A percentile compares a stretch with the other conserved stretches of the same genome.
Evolutionary conservation across 2,797 vertebrate genomes (phyloP).

Genomic region (Erethizon dorsatum): DNA sequence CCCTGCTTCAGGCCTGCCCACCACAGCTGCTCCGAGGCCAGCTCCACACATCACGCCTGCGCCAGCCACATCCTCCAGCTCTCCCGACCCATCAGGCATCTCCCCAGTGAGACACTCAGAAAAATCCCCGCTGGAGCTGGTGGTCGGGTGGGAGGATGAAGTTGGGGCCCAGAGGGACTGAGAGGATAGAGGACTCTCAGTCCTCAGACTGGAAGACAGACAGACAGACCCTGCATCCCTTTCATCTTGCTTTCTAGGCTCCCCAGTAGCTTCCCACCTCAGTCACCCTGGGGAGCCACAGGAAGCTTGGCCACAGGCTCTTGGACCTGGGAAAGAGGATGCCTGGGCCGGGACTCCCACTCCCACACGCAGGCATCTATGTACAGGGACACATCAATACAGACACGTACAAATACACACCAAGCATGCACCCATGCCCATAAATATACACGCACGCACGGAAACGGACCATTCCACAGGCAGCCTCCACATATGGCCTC

Average conservation of each 20-base stretch:
- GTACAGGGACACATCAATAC: constrained; percentile 71
- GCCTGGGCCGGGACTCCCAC: background rate
- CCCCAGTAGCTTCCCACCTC: constrained; percentile 26
- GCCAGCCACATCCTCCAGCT: background rate
- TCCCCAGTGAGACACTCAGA: background rate
- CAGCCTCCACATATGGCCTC: background rate
- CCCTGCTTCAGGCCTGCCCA: background rate
- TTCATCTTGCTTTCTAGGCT: background rate
- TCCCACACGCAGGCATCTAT: constrained; percentile 44
- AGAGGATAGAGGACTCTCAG: constrained; percentile 2
- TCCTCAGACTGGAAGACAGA: constrained; percentile 72
- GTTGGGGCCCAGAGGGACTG: background rate
- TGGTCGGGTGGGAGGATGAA: background rate
- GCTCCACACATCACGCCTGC: background rate
- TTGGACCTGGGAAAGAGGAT: background rate
- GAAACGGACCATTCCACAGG: constrained; percentile 62
- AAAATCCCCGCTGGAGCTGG: background rate
- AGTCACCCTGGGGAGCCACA: constrained; percentile 2
- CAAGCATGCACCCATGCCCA: constrained; percentile 86
- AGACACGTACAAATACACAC: constrained; percentile 78
- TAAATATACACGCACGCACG: constrained; percentile 78
- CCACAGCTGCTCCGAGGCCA: background rate
- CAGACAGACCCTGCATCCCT: constrained; percentile 51
- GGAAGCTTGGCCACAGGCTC: background rate
- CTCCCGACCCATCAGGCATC: background rate